phyloP scores from a whole-genome alignment of 1,140 invertebrate genomes.

The Drosophila kohkoa region DNA sequence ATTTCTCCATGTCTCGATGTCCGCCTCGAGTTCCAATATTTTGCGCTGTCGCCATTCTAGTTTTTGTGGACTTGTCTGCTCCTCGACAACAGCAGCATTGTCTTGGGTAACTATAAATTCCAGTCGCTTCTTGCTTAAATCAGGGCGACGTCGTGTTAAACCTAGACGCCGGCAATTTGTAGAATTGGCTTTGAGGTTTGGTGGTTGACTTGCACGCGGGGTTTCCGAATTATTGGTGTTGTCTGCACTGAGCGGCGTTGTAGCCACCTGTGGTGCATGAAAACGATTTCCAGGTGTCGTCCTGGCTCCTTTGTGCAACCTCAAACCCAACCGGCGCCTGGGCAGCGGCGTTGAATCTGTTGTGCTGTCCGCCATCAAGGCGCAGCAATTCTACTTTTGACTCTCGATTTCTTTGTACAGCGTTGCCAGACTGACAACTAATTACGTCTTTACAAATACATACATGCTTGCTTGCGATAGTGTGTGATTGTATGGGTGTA shows the following conservation, averaged over 20 bases:
- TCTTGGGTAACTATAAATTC: slow-evolving; percentile 35
- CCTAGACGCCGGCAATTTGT: slow-evolving; percentile 55
- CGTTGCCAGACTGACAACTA: background rate
- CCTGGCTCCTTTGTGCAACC: slow-evolving; percentile 15
- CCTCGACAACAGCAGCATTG: background rate
- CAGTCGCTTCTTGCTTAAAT: slow-evolving; percentile 60
- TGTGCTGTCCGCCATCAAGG: slow-evolving; percentile 14
- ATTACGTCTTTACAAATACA: background rate
- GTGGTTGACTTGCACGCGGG: slow-evolving; percentile 21
- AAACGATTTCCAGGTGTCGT: slow-evolving; percentile 30
- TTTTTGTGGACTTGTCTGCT: background rate
- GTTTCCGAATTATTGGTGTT: slow-evolving; percentile 25
- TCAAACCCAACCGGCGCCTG: slow-evolving; percentile 28
- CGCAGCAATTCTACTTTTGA: background rate
- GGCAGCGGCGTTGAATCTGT: slow-evolving; percentile 24
- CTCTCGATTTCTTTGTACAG: slow-evolving; percentile 3
- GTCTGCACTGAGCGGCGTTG: background rate
- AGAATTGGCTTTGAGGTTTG: slow-evolving; percentile 27
- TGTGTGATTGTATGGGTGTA: background rate
- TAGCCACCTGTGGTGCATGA: background rate
- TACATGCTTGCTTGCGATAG: background rate
- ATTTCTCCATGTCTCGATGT: slow-evolving; percentile 61
- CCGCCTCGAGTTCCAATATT: slow-evolving; percentile 53
- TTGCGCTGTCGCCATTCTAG: slow-evolving; percentile 20
- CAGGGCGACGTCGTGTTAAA: slow-evolving; percentile 53